A percentile compares a stretch with the other conserved stretches of the same genome.
These are phyloP conservation scores for Coracias cyanogaster DNA, from an alignment of 2,797 vertebrate genomes.

Conservation along the genomic window DNA sequence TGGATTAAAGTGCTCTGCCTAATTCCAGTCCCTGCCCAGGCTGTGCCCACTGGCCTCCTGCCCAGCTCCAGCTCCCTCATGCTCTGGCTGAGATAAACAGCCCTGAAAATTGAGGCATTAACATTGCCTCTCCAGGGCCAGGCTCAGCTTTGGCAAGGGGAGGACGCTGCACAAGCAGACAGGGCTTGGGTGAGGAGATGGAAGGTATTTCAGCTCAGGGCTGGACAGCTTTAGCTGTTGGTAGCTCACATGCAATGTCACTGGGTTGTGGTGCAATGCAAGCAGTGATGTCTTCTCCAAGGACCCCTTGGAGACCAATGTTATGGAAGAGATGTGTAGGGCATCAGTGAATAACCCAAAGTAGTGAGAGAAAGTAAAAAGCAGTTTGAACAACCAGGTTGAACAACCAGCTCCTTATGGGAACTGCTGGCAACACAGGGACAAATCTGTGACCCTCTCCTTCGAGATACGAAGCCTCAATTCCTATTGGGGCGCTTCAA, in stretches of 20 bases:
- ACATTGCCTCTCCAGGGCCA: not conserved
- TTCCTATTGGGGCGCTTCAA: not conserved
- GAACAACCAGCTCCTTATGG: not conserved
- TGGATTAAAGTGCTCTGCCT: not conserved
- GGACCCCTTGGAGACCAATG: not conserved
- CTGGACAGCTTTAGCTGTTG: not conserved
- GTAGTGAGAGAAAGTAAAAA: not conserved
- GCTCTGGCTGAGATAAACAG: not conserved
- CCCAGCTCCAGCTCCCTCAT: not conserved
- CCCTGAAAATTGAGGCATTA: not conserved
- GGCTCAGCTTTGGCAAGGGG: not conserved
- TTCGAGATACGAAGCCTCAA: not conserved
- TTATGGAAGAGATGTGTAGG: rapidly evolving
- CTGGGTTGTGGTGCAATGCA: not conserved
- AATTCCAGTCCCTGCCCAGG: not conserved
- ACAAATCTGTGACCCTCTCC: not conserved
- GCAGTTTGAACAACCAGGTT: not conserved
- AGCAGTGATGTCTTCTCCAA: not conserved
- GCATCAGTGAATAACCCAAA: not conserved
- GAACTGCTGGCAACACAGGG: not conserved
- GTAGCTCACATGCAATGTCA: not conserved
- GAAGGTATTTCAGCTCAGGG: not conserved
- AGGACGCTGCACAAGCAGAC: not conserved
- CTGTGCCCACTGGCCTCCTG: not conserved
- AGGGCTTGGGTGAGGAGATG: not conserved